Evolutionary conservation across 2,113 vertebrate species (phyloP), one percentile per base, ranked within the genome.

Genomic region (Chloebia gouldiae): DNA sequence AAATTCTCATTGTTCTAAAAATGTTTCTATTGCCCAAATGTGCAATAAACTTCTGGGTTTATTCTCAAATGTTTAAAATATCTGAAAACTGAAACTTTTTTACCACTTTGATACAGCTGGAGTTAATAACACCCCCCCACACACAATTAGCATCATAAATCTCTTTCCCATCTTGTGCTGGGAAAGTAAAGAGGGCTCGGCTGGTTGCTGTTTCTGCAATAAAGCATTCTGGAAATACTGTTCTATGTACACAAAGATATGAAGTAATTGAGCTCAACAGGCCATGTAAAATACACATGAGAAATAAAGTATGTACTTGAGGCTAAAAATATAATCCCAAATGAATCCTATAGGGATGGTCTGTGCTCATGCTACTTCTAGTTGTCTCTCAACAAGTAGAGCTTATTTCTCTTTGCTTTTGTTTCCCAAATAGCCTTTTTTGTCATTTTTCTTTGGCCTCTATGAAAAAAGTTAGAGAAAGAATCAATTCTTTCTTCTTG

Each of bases 301-400:
- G 93, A 96, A 93, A 93, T 95, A 95, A 87, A 39, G 11, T 81
- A 90, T 65, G 70, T 94, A 80, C 92, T 93, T 82, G 92, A 92
- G 66, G 79, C 90, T 96, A 93, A 94, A 96, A 96, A 86, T 95
- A 80, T 61, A 93, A 94, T 71, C 82, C 51, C 82, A 96, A 96
- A 95, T 92, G 88, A 90, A 95, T 95, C 92, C 93, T 93, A 35
- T 19, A 80, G 92, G 95, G 90, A 95, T 86, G 42, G 14, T 88
- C 1, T 0, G 25, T 86, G 57, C 64, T 93, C 19, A 9, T 86
- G 63, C 22, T 88, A 39, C 90, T 95, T 82, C 45, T 24, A 30
- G 50, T 77, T 49, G 45, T 82, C 61, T 77, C 50, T 42, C 42
- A 85, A 53, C 76, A 73, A 53, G 57, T 20, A 17, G 71, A 85